Base-by-base conservation (phyloP, 2,888 invertebrate genomes). In the Eucriotettix oculatus region DNA sequence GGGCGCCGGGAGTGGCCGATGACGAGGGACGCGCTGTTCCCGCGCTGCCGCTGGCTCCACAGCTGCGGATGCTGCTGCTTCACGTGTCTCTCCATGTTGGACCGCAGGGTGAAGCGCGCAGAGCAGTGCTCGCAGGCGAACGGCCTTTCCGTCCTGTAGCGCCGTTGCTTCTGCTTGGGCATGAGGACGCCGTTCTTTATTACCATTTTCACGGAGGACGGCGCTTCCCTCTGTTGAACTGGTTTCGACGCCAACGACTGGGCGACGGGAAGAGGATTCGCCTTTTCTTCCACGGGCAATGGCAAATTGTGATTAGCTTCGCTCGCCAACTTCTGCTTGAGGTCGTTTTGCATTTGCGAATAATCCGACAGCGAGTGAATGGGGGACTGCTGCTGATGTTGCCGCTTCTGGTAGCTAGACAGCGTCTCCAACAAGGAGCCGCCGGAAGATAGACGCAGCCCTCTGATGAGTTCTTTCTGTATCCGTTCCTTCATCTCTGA, bases 1-100 rank as follows among this genome's bases (percentile, higher is more conserved):
- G 55, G 55, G 14, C 55, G 11, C 9, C 55, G 40, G 42, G 40
- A 12, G n/a, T 40, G 55, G 11, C 55, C 55, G 16, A n/a, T 42
- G n/a, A 55, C 16, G 17, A 54, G 17, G 2, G 29, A 29, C 9
- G 16, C 16, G n/a, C 17, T 17, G 16, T 16, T 16, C 11, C 55
- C 55, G 41, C 84, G 74, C 67, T 90, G 85, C 52, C 89, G 77
- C 64, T 90, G 87, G 58, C 87, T 87, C 87, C 92, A 93, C 69
- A 83, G 86, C 64, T 90, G 88, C 0, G 93, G 93, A 75, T 95
- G 95, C 67, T 94, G 93, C 68, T 93, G 92, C 70, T 94, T 94
- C 5, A 94, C 89, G 68, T 95, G 95, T 0, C 93, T 79, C 72
- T 94, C 94, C 91, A 94, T 94, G 68, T 95, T 94, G 11, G 92